Conservation (phyloP, 2,113 vertebrate genomes). For the Equus quagga region DNA sequence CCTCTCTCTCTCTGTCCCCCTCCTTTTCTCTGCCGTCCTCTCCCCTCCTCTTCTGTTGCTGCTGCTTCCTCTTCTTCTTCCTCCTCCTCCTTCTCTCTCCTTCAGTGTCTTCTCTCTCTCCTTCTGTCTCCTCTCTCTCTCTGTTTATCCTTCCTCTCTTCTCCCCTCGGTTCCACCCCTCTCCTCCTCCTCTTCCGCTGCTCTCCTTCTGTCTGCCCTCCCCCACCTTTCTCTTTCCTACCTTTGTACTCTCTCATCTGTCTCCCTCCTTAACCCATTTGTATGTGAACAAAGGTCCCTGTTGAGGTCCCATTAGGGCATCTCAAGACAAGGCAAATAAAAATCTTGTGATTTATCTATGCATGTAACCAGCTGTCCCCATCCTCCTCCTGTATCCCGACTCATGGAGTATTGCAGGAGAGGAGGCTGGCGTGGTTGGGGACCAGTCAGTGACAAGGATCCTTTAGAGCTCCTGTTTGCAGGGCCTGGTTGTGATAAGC, state of each 20-base stretch:
- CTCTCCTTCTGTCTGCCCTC: neutral
- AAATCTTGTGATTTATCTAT: neutral
- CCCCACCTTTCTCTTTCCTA: neutral
- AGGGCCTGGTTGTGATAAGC: neutral
- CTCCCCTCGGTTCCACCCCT: too few relatives aligned
- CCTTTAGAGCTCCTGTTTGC: neutral
- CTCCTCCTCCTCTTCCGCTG: too few relatives aligned
- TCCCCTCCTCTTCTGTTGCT: neutral
- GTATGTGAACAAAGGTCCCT: neutral
- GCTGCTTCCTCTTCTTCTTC: neutral
- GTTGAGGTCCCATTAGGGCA: neutral
- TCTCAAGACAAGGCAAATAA: neutral
- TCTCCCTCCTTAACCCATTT: neutral
- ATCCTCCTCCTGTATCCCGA: too few relatives aligned
- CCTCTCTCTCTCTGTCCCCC: too few relatives aligned
- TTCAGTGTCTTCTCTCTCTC: too few relatives aligned
- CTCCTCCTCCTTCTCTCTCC: neutral
- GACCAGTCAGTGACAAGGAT: neutral
- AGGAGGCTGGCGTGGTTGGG: neutral
- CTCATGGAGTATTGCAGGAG: neutral
- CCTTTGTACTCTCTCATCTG: neutral
- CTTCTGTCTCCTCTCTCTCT: neutral
- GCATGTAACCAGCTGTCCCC: fast-evolving
- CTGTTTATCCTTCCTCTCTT: fast-evolving
- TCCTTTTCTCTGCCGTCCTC: neutral